Evolutionary conservation across 2,797 vertebrate species (phyloP).

Genomic region (Rhinella marina): DNA sequence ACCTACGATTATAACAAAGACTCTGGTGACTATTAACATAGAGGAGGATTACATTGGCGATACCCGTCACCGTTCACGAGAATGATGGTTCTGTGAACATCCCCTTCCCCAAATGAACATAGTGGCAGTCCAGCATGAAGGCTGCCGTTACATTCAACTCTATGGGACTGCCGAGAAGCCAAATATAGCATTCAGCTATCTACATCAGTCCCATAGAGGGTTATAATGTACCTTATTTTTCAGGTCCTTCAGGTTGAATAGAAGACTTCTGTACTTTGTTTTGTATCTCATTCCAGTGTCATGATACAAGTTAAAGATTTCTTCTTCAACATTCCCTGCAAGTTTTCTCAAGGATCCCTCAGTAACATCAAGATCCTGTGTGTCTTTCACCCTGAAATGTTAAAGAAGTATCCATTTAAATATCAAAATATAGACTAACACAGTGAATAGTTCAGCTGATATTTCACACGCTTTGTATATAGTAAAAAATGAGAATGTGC

Average conservation of each 20-base stretch:
- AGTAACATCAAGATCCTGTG: slow-evolving; percentile 47
- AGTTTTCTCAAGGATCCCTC: slow-evolving; percentile 53
- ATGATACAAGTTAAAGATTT: slow-evolving; percentile 66
- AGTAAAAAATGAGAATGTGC: background rate
- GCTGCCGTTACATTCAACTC: too few species aligned
- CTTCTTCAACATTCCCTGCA: slow-evolving; percentile 66
- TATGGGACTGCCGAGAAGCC: too few species aligned
- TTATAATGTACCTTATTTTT: slow-evolving; percentile 66
- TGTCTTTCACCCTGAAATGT: slow-evolving; percentile 63
- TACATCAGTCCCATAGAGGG: too few species aligned
- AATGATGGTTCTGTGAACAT: too few species aligned
- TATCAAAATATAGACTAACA: background rate
- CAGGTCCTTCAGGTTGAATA: slow-evolving; percentile 71
- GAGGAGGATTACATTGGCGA: too few species aligned
- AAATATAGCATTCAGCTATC: too few species aligned
- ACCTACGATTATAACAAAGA: too few species aligned
- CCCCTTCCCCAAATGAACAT: too few species aligned
- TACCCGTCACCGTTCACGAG: too few species aligned
- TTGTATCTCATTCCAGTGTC: slow-evolving; percentile 67
- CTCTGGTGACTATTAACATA: too few species aligned
- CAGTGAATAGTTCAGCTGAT: background rate
- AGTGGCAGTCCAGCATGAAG: too few species aligned
- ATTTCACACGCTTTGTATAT: background rate
- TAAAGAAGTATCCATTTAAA: background rate
- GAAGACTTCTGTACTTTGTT: slow-evolving; percentile 72